Percentiles rank a stretch among this genome's conserved stretches.
phyloP scores from a whole-genome alignment of 2,113 vertebrate genomes.

The Vimba vimba region DNA sequence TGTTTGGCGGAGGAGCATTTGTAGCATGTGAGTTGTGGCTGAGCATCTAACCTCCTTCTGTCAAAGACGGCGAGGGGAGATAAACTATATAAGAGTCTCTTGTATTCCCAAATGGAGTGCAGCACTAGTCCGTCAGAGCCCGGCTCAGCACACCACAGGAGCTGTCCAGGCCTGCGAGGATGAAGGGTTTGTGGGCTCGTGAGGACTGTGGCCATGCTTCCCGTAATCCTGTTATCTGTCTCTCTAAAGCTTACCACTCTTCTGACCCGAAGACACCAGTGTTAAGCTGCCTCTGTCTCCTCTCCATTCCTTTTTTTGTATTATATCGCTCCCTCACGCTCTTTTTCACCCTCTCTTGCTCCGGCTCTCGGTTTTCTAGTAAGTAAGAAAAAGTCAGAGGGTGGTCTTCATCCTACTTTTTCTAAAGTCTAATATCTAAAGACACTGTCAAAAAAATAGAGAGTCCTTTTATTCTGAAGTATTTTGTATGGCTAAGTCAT shows the following conservation, averaged over 20 bases:
- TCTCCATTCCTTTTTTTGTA: constrained; percentile 1
- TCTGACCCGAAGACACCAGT: constrained; percentile 79
- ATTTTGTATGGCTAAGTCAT: not conserved
- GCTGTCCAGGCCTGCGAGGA: constrained; percentile 61
- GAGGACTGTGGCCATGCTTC: constrained; percentile 73
- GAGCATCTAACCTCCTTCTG: constrained; percentile 77
- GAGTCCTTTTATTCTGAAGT: not conserved
- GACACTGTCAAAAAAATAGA: not conserved
- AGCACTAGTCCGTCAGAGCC: constrained; percentile 70
- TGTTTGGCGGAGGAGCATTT: constrained; percentile 42
- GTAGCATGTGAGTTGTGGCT: constrained; percentile 60
- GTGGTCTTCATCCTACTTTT: not conserved
- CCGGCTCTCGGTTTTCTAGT: constrained; percentile 1
- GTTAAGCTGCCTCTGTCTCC: constrained; percentile 76
- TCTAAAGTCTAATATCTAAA: too few relatives aligned
- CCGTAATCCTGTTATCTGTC: constrained; percentile 82
- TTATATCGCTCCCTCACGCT: not conserved
- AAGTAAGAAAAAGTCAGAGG: constrained; percentile 3
- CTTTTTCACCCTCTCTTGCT: not conserved
- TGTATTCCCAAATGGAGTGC: constrained; percentile 71
- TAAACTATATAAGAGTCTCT: constrained; percentile 77
- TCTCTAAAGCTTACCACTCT: constrained; percentile 77
- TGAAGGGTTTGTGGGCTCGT: constrained; percentile 62
- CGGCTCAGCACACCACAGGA: constrained; percentile 56
- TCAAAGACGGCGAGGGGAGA: constrained; percentile 75